Conservation (phyloP, 2,888 invertebrate species). For the Crepidodera aurea region DNA sequence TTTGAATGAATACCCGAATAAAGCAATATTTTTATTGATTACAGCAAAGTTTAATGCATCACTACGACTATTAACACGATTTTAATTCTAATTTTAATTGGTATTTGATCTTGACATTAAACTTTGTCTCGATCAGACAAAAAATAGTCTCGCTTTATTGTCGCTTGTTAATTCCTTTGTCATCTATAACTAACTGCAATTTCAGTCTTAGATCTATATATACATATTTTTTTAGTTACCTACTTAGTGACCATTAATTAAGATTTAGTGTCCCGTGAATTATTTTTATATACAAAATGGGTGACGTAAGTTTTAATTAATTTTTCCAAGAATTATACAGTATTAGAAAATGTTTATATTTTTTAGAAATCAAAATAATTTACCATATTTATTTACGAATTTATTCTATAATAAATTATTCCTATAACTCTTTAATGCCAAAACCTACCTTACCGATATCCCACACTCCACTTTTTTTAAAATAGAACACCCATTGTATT, state of each 20-base stretch:
- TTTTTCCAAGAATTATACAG: too few relatives aligned
- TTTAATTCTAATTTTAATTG: neutral
- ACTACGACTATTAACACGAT: neutral
- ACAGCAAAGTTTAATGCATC: neutral
- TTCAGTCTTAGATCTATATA: neutral
- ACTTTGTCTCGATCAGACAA: slow-evolving; percentile 1
- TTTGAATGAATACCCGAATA: neutral
- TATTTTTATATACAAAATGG: neutral
- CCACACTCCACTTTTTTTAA: too few relatives aligned
- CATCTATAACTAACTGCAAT: neutral
- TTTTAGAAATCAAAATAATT: too few relatives aligned
- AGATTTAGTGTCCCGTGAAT: neutral
- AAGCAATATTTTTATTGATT: neutral
- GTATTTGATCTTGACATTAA: slow-evolving; percentile 11
- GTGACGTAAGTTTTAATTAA: neutral
- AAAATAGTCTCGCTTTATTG: slow-evolving; percentile 1
- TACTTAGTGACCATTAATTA: too few relatives aligned
- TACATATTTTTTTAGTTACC: neutral
- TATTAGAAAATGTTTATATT: too few relatives aligned
- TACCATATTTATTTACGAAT: too few relatives aligned
- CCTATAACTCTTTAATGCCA: too few relatives aligned
- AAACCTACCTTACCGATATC: too few relatives aligned
- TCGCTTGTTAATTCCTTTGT: slow-evolving; percentile 8
- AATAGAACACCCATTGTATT: too few relatives aligned
- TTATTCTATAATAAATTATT: too few relatives aligned